These are phyloP conservation scores for Rhopalosiphum nymphaeae DNA, from an alignment of 2,888 invertebrate genomes.

Conservation along the genomic window DNA sequence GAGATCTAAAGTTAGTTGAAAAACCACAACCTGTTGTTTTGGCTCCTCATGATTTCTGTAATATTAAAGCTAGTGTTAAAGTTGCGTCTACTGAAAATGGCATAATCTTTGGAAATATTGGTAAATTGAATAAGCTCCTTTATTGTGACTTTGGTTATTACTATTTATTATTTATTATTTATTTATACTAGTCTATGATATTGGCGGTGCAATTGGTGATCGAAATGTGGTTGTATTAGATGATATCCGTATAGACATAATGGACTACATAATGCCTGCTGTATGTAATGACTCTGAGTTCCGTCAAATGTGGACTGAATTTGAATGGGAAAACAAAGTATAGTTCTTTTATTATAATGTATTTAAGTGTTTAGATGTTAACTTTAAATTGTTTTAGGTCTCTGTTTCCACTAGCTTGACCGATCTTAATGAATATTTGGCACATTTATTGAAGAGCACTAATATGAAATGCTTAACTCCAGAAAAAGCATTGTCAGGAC, in stretches of 20 bases:
- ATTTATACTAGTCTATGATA: conserved; percentile 86
- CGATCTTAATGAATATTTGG: conserved; percentile 92
- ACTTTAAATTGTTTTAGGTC: conserved; percentile 71
- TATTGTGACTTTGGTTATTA: conserved; percentile 48
- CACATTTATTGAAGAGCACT: conserved; percentile 91
- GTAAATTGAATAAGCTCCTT: conserved; percentile 71
- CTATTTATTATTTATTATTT: conserved; percentile 52
- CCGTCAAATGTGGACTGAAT: conserved; percentile 99
- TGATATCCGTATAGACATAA: conserved; percentile 99
- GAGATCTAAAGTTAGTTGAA: conserved; percentile 97
- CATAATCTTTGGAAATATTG: conserved; percentile 99
- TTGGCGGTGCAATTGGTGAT: conserved; percentile 91
- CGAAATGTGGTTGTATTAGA: conserved; percentile 98
- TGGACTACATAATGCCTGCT: conserved; percentile 99
- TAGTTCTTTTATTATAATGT: neutral
- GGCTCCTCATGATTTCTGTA: conserved; percentile 96
- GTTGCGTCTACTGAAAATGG: conserved; percentile 99
- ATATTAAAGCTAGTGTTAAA: conserved; percentile 98
- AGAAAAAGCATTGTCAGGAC: conserved; percentile 80
- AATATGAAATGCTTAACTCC: conserved; percentile 99
- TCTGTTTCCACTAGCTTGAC: conserved; percentile 94
- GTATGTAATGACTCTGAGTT: conserved; percentile 95
- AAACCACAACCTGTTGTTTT: conserved; percentile 95
- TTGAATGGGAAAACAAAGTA: conserved; percentile 99
- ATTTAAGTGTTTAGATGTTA: conserved; percentile 28